A percentile compares a stretch with the other conserved stretches of the same genome.
These are phyloP conservation scores for Eulemur macaco DNA, from an alignment of 2,113 vertebrate genomes.

Conservation along the genomic window DNA sequence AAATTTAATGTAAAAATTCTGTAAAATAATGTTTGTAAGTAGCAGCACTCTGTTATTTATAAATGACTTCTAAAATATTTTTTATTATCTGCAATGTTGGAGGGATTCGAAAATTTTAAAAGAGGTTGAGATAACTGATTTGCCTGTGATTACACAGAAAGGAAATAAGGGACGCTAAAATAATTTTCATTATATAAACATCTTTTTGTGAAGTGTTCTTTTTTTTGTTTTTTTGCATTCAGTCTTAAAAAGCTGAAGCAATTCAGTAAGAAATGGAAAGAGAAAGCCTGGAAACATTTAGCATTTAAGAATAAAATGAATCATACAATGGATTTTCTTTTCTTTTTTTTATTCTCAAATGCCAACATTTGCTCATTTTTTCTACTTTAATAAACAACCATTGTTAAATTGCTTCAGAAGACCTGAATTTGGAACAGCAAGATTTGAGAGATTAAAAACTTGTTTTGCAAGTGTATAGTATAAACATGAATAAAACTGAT, in stretches of 20 bases:
- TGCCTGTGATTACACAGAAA: neutral
- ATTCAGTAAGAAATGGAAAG: neutral
- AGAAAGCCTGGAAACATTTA: neutral
- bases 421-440: neutral
- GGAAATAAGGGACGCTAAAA: neutral
- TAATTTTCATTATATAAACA: neutral
- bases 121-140: neutral
- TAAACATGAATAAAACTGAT: slow-evolving; percentile 16
- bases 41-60: neutral
- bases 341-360: neutral
- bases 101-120: neutral
- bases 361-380: neutral
- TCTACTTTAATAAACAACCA: neutral
- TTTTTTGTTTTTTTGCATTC: neutral
- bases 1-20: neutral
- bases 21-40: neutral
- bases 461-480: neutral
- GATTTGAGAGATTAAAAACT: neutral
- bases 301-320: slow-evolving; percentile 12
- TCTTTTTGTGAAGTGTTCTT: neutral
- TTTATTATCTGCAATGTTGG: neutral
- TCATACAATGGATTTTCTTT: neutral
- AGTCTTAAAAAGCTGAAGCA: slow-evolving; percentile 6
- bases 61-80: slow-evolving; percentile 2
- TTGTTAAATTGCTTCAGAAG: neutral